phyloP scores from a whole-genome alignment of 1,140 invertebrate species.

The Drosophila subobscura region DNA sequence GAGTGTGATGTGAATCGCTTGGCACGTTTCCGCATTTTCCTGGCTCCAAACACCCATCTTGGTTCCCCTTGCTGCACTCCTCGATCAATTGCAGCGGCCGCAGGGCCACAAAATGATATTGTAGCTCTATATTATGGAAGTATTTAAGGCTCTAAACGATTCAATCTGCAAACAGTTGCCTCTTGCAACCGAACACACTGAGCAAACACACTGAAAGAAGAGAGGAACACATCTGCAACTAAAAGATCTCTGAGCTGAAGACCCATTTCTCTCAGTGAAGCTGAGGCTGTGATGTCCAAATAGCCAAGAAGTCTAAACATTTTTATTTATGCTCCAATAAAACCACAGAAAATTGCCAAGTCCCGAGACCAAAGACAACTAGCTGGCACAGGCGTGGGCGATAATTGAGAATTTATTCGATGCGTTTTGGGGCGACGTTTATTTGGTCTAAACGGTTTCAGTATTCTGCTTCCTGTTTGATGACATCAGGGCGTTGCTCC shows the following conservation, averaged over 20 bases:
- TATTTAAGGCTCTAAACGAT: constrained; percentile 73
- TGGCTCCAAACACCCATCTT: constrained; percentile 17
- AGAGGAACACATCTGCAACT: not conserved
- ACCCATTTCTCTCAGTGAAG: constrained; percentile 19
- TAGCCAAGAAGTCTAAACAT: constrained; percentile 45
- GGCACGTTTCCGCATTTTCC: constrained; percentile 73
- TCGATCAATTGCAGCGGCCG: constrained; percentile 73
- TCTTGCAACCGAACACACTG: constrained; percentile 7
- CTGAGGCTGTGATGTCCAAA: constrained; percentile 65
- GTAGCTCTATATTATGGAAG: constrained; percentile 71
- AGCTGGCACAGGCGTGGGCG: constrained; percentile 65
- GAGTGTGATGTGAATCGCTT: constrained; percentile 49
- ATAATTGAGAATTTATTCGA: constrained; percentile 79
- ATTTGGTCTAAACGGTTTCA: constrained; percentile 51
- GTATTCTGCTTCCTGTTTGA: constrained; percentile 61
- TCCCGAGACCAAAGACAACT: not conserved
- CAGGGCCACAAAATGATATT: constrained; percentile 70
- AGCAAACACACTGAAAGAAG: constrained; percentile 38
- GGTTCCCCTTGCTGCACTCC: constrained; percentile 11
- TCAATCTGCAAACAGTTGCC: constrained; percentile 45
- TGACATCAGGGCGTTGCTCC: constrained; percentile 2
- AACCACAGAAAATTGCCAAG: constrained; percentile 58
- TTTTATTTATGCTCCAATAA: constrained; percentile 61
- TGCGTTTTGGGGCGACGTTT: constrained; percentile 71
- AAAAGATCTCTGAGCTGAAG: not conserved